These are phyloP conservation scores for Luperina nickerlii DNA, from an alignment of 2,888 invertebrate species.

Conservation along the genomic window DNA sequence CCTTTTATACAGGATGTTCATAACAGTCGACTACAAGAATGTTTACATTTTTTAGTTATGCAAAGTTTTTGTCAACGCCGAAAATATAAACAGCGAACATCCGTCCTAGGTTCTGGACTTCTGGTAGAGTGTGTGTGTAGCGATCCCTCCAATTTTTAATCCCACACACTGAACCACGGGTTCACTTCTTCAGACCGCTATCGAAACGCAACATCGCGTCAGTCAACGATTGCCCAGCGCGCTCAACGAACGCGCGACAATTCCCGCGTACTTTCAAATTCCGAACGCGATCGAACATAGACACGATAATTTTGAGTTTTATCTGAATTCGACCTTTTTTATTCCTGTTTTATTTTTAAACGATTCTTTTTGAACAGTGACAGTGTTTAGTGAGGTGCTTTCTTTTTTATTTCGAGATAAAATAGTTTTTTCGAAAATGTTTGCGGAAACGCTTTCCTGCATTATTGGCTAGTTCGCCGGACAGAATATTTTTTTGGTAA, in stretches of 20 bases:
- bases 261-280: conserved; percentile 72
- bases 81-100: conserved; percentile 74
- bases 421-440: conserved; percentile 56
- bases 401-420: conserved; percentile 41
- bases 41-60: conserved; percentile 41
- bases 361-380: conserved; percentile 54
- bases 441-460: conserved; percentile 59
- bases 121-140: conserved; percentile 63
- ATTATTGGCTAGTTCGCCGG: conserved; percentile 61
- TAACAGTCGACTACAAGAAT: conserved; percentile 4
- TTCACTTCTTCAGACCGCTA: conserved; percentile 53
- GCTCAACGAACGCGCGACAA: conserved; percentile 71
- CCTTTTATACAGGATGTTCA: conserved; percentile 1
- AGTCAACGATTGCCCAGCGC: conserved; percentile 77
- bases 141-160: conserved; percentile 74
- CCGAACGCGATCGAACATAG: conserved; percentile 76
- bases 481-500: conserved; percentile 60
- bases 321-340: conserved; percentile 50
- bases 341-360: conserved; percentile 43
- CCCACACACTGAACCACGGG: conserved; percentile 59
- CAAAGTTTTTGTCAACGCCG: conserved; percentile 50
- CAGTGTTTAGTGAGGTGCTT: conserved; percentile 66
- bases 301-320: conserved; percentile 67
- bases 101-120: conserved; percentile 62
- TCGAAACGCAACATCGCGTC: conserved; percentile 59